Conservation (phyloP, 2,113 vertebrate species). For the Macquaria ambigua region DNA sequence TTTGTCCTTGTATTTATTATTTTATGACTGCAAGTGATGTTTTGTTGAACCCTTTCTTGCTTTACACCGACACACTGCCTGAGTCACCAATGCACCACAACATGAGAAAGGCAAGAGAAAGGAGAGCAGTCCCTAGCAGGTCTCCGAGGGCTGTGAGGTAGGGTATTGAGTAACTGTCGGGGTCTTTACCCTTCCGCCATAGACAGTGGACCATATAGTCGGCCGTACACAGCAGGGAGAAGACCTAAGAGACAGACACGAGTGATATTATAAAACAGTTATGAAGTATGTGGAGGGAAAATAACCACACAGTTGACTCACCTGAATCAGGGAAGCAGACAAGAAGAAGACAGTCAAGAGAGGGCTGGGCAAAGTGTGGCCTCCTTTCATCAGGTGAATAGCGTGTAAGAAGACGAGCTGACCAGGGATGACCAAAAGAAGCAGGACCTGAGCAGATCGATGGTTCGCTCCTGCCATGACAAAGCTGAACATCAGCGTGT, state of each 20-base stretch:
- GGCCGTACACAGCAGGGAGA: conserved; percentile 88
- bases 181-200: conserved; percentile 91
- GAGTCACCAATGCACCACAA: conserved; percentile 68
- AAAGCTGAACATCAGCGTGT: conserved; percentile 26
- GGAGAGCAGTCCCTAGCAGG: conserved; percentile 91
- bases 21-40: background rate
- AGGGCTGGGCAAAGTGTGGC: conserved; percentile 79
- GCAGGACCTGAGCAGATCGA: conserved; percentile 90
- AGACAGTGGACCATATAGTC: conserved; percentile 90
- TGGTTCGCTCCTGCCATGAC: conserved; percentile 87
- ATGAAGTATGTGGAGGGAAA: conserved; percentile 14
- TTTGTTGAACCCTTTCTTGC: background rate
- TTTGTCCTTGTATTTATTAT: background rate
- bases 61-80: conserved; percentile 44
- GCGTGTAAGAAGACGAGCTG: conserved; percentile 90
- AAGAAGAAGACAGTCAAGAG: conserved; percentile 89
- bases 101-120: conserved; percentile 88
- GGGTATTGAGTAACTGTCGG: conserved; percentile 95
- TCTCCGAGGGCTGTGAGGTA: conserved; percentile 96
- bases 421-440: conserved; percentile 91
- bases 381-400: conserved; percentile 89
- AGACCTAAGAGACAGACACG: conserved; percentile 82
- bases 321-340: conserved; percentile 90
- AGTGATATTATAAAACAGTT: background rate
- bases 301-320: conserved; percentile 61